Conservation (phyloP, 2,113 vertebrate species). For the Aplodontia rufa region DNA sequence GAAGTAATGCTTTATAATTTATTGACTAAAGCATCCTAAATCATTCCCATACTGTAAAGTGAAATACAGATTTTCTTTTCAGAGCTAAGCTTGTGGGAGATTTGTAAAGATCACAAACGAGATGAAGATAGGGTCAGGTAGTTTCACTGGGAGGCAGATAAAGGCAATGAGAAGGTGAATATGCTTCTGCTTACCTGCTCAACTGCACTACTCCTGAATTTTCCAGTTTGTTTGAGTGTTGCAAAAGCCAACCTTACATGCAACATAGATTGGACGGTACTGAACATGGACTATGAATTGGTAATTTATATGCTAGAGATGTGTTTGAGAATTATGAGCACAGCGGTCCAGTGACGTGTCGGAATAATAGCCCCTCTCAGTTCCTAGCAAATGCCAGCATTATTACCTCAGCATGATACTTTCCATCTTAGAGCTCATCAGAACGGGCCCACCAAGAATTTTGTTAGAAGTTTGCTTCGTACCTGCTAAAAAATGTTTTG, state of each 20-base stretch:
- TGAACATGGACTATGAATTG: not conserved
- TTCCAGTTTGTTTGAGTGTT: constrained; percentile 3
- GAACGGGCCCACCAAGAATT: constrained; percentile 42
- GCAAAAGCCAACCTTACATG: constrained; percentile 49
- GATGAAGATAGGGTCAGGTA: not conserved
- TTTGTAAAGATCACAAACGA: not conserved
- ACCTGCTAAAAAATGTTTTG: not conserved
- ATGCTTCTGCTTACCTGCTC: not conserved
- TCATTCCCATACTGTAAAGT: not conserved
- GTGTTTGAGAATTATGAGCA: constrained; percentile 41
- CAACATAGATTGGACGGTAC: not conserved
- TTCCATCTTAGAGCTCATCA: constrained; percentile 36
- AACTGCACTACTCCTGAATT: constrained; percentile 5
- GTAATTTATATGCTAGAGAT: constrained; percentile 48
- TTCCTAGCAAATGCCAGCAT: constrained; percentile 55
- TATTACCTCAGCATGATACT: constrained; percentile 63
- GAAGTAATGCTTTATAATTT: not conserved
- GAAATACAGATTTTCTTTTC: not conserved
- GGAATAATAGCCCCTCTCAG: constrained; percentile 52
- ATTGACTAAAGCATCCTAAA: not conserved
- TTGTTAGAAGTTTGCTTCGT: not conserved
- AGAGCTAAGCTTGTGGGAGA: not conserved
- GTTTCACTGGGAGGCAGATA: not conserved
- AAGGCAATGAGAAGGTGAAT: not conserved
- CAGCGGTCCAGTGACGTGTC: constrained; percentile 49